Evolutionary conservation across 2,113 vertebrate species (phyloP).

Genomic region (Phylloscopus trochiloides): DNA sequence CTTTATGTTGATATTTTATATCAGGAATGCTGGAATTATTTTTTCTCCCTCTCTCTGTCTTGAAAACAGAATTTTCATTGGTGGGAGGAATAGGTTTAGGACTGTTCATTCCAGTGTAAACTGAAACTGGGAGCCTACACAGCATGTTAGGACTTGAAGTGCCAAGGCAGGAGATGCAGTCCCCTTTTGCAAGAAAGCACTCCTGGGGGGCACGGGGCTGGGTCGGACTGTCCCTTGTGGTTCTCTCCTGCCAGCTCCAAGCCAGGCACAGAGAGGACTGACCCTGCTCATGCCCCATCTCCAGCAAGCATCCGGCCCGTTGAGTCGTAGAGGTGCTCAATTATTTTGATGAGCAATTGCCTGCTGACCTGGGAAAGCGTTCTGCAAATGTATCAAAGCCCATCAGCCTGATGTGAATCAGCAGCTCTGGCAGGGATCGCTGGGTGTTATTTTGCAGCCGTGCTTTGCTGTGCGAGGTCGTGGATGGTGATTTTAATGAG

Average conservation of each 20-base stretch:
- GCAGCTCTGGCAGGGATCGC: background rate
- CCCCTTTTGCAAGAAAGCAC: background rate
- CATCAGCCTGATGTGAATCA: background rate
- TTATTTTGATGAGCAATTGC: background rate
- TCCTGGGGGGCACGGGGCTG: fast-evolving
- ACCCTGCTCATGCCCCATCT: background rate
- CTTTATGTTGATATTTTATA: background rate
- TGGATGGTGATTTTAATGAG: background rate
- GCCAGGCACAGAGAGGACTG: background rate
- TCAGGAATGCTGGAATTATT: background rate
- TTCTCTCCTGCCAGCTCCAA: background rate
- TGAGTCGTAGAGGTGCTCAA: fast-evolving
- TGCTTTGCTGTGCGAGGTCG: fast-evolving
- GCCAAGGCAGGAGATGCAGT: fast-evolving
- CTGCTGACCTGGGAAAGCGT: background rate
- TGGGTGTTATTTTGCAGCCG: background rate
- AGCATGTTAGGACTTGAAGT: background rate
- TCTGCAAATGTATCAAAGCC: background rate
- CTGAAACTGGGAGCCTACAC: background rate
- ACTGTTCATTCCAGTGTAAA: background rate
- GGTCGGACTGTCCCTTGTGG: background rate
- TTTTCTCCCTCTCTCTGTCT: background rate
- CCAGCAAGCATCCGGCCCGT: fast-evolving
- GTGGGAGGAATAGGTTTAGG: background rate
- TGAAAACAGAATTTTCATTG: background rate